Conservation (phyloP, 2,888 invertebrate species). For the Pollenia amentaria region DNA sequence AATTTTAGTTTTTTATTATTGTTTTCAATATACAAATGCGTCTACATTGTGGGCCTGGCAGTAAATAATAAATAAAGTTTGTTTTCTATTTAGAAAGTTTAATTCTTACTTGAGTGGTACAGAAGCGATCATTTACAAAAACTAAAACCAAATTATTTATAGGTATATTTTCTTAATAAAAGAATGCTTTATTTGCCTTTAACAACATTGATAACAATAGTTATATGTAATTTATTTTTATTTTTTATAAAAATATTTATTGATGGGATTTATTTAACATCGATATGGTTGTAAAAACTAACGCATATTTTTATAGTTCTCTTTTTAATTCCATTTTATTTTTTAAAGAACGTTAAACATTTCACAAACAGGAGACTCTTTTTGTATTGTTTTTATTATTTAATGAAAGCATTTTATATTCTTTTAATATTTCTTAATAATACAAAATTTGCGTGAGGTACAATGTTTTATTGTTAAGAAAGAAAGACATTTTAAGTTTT, state of each 20-base stretch:
- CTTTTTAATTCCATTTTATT: not conserved
- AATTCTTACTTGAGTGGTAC: too few species aligned
- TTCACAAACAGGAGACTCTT: conserved; percentile 22
- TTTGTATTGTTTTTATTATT: not conserved
- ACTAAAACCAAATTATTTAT: not conserved
- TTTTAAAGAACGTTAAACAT: conserved; percentile 17
- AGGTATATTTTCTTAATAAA: conserved; percentile 30
- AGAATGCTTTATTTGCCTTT: conserved; percentile 51
- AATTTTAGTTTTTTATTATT: too few species aligned
- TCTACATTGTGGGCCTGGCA: too few species aligned
- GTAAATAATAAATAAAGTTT: too few species aligned
- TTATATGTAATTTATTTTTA: conserved; percentile 1
- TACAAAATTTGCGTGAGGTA: conserved; percentile 53
- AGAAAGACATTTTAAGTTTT: conserved; percentile 48
- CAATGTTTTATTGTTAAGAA: conserved; percentile 37
- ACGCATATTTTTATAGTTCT: not conserved
- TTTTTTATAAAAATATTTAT: conserved; percentile 10
- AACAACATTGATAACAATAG: conserved; percentile 56
- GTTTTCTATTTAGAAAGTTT: too few species aligned
- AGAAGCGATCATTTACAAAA: too few species aligned
- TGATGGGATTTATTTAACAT: conserved; percentile 57
- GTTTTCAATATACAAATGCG: too few species aligned
- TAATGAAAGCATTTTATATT: conserved; percentile 48
- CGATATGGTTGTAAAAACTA: conserved; percentile 43
- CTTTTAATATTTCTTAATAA: conserved; percentile 17